Base-by-base conservation (phyloP, 1,140 invertebrate genomes). In the Heliconius hermathena region DNA sequence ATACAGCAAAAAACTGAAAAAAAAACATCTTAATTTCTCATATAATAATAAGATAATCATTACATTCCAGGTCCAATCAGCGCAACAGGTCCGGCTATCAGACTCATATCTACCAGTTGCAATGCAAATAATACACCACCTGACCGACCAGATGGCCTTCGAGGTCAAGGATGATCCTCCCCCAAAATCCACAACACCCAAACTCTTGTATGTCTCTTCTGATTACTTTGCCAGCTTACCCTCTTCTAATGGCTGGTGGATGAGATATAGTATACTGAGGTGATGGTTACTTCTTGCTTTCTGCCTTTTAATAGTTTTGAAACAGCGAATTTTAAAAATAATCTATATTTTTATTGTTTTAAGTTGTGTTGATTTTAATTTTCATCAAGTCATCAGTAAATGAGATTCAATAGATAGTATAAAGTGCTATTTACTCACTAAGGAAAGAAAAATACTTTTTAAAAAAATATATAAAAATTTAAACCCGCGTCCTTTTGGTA, bases 81-180 rank as follows among this genome's bases (percentile, higher is more conserved):
- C 85, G 0, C 92, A 94, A 78, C 79, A 90, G 76, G 84, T 93
- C 8, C 80, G 85, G n/a, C 87, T 94, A 0, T 94, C 94, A 1
- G 93, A 94, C 76, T 95, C 94, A 8, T 96, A 95, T 79, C 90
- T 96, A 0, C 95, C 95, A 6, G 95, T 95, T 11, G 92, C 93
- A 1, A 96, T 96, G 95, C 95, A 96, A 81, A 88, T 96, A 18
- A 95, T 96, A 77, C 95, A 95, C 0, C 95, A 96, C 80, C 88
- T 96, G 11, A 95, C 95, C 0, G 95, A 96, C 85, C 93, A 95
- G 80, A 95, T 96, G 95, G 94, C 95, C 1, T 95, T 92, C 83
- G 95, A 95, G 57, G 83, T 91, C 5, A 91, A 90, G 38, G 94
- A 95, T 4, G 89, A 93, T 1, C 87, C 86, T 0, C 87, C 93